Percentiles rank a stretch among this genome's conserved stretches.
These are phyloP conservation scores for Phragmatobia fuliginosa DNA, from an alignment of 2,888 invertebrate species.

Conservation along the genomic window DNA sequence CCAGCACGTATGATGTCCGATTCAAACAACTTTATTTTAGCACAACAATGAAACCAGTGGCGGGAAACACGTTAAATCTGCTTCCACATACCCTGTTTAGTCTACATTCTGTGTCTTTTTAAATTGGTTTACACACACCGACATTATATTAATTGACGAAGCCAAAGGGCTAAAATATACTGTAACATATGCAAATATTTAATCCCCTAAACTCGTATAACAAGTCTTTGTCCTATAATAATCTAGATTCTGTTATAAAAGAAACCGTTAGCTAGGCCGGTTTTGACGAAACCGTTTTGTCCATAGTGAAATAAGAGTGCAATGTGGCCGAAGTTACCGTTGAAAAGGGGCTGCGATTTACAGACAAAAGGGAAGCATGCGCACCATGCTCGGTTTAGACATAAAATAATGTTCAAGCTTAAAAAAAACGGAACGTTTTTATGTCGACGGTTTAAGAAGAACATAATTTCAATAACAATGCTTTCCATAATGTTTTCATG, in stretches of 20 bases:
- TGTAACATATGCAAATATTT: conserved; percentile 36
- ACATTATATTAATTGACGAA: conserved; percentile 66
- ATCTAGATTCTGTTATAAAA: conserved; percentile 49
- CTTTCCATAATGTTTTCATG: neutral
- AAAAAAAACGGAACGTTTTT: conserved; percentile 28
- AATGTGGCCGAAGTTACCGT: conserved; percentile 66
- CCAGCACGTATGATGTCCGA: conserved; percentile 19
- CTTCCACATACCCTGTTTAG: conserved; percentile 70
- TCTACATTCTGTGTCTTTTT: conserved; percentile 69
- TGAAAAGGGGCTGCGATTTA: conserved; percentile 69
- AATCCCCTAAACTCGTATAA: conserved; percentile 25
- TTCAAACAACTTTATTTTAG: conserved; percentile 40
- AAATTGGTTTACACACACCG: conserved; percentile 62
- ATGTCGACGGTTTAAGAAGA: conserved; percentile 15
- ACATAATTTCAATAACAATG: conserved; percentile 32
- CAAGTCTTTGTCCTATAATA: conserved; percentile 28
- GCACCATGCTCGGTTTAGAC: conserved; percentile 16
- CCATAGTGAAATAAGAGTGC: conserved; percentile 52
- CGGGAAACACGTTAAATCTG: conserved; percentile 66
- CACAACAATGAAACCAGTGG: conserved; percentile 30
- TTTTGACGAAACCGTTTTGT: conserved; percentile 59
- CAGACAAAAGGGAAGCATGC: conserved; percentile 61
- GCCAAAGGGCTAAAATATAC: conserved; percentile 52
- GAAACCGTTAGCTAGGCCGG: conserved; percentile 73
- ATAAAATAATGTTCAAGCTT: conserved; percentile 38